These are phyloP conservation scores for Pharmacophagus antenor DNA, from an alignment of 2,888 invertebrate species.

Conservation along the genomic window DNA sequence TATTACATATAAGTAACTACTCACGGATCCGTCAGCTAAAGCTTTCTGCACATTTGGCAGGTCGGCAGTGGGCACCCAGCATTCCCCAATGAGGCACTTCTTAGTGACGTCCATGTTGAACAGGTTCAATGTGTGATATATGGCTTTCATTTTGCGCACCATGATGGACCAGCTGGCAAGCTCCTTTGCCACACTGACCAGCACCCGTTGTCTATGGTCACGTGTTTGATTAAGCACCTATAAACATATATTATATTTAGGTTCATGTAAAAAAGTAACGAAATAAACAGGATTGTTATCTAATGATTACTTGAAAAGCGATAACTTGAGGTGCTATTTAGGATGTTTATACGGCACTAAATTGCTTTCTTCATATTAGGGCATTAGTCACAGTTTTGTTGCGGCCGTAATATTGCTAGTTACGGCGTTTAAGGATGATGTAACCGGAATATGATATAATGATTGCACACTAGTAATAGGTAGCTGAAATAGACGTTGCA, in stretches of 20 bases:
- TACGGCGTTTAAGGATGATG: too few relatives aligned
- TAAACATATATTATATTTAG: too few relatives aligned
- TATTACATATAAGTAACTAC: slow-evolving; percentile 44
- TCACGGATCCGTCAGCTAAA: slow-evolving; percentile 89
- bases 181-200: slow-evolving; percentile 93
- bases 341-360: neutral
- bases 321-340: neutral
- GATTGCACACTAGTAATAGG: too few relatives aligned
- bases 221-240: slow-evolving; percentile 94
- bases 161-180: slow-evolving; percentile 93
- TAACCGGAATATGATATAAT: too few relatives aligned
- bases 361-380: neutral
- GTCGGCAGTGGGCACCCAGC: slow-evolving; percentile 89
- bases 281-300: too few relatives aligned
- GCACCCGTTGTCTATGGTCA: slow-evolving; percentile 93
- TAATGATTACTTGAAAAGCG: too few relatives aligned
- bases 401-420: too few relatives aligned
- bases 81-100: slow-evolving; percentile 92
- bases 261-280: too few relatives aligned
- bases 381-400: too few relatives aligned
- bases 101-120: slow-evolving; percentile 94
- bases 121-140: slow-evolving; percentile 93
- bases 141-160: slow-evolving; percentile 95
- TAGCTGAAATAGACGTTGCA: too few relatives aligned
- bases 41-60: slow-evolving; percentile 89